Evolutionary conservation across 2,797 vertebrate species (phyloP).

Genomic region (Huso huso): DNA sequence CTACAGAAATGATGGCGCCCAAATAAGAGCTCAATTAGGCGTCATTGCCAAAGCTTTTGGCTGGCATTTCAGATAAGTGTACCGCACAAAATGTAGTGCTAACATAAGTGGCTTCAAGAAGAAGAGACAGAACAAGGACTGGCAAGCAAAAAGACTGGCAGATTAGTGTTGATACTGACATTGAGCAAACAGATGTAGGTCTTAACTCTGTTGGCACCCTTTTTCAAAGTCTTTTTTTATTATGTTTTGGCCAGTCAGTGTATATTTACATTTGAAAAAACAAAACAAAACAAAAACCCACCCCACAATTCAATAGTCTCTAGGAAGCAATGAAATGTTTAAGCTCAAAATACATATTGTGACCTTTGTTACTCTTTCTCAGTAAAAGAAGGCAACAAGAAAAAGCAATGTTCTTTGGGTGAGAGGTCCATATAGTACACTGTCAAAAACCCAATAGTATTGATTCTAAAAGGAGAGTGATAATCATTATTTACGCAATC

Average conservation of each 20-base stretch:
- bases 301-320: no score
- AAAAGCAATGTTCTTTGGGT: background rate
- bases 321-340: background rate
- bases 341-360: background rate
- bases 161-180: background rate
- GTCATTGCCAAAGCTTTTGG: conserved; percentile 20
- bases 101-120: conserved; percentile 25
- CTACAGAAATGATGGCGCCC: conserved; percentile 9
- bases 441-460: background rate
- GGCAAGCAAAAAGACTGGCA: background rate
- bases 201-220: no score
- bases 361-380: background rate
- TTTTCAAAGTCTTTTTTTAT: no score
- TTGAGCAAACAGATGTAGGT: background rate
- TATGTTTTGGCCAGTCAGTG: no score
- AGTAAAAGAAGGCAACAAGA: background rate
- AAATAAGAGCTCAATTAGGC: conserved; percentile 24
- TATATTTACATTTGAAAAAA: no score
- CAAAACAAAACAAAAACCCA: no score
- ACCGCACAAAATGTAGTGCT: conserved; percentile 11
- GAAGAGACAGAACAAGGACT: conserved; percentile 14
- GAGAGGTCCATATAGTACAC: background rate
- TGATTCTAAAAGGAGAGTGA: background rate
- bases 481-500: background rate
- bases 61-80: conserved; percentile 23